Evolutionary conservation across 2,888 invertebrate species (phyloP).

Genomic region (Allacma fusca): DNA sequence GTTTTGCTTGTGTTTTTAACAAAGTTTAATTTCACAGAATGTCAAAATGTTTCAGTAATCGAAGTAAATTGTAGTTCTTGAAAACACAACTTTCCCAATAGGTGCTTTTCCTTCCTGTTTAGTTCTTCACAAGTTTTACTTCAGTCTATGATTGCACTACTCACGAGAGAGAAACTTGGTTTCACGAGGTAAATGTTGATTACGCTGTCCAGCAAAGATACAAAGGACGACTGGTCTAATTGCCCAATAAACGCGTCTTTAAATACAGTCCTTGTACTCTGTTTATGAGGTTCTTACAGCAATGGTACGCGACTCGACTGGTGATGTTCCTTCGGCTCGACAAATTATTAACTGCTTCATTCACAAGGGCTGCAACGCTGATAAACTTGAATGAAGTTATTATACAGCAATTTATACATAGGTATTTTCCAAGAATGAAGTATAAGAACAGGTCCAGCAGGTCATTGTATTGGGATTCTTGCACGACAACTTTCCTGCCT

Average conservation of each 20-base stretch:
- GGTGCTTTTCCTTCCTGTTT: too few relatives aligned
- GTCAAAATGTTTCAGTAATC: too few relatives aligned
- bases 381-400: slow-evolving; percentile 3
- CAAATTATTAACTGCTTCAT: slow-evolving; percentile 7
- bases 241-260: not conserved
- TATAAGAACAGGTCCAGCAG: not conserved
- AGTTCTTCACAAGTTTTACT: too few relatives aligned
- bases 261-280: not conserved
- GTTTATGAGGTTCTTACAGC: not conserved
- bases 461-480: not conserved
- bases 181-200: not conserved
- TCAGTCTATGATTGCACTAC: too few relatives aligned
- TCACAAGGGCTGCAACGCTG: not conserved
- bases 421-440: not conserved
- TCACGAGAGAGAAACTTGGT: not conserved
- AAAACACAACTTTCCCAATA: too few relatives aligned
- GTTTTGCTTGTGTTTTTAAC: too few relatives aligned
- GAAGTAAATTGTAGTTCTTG: too few relatives aligned
- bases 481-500: not conserved
- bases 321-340: not conserved
- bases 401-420: not conserved
- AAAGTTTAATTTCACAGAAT: too few relatives aligned
- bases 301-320: not conserved
- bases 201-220: slow-evolving; percentile 3
- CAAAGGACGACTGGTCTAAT: slow-evolving; percentile 3